These are phyloP conservation scores for Pherbina coryleti DNA, from an alignment of 2,888 invertebrate genomes.

Conservation along the genomic window DNA sequence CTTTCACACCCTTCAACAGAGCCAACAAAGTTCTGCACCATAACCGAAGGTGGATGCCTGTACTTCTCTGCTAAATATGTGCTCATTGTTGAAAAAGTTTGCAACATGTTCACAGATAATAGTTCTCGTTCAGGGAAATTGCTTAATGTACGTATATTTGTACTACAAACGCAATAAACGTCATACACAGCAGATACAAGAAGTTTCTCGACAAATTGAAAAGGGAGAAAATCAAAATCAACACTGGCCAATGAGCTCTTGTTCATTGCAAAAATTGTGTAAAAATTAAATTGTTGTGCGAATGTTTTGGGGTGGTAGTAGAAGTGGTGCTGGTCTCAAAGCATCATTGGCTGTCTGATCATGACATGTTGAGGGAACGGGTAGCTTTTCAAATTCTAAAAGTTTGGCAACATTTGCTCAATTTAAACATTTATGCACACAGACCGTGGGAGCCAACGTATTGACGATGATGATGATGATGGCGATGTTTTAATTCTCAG, in stretches of 20 bases:
- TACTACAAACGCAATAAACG: slow-evolving; percentile 2
- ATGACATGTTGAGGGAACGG: background rate
- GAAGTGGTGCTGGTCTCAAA: background rate
- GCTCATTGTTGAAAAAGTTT: background rate
- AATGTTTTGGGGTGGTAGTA: no score
- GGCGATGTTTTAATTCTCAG: background rate
- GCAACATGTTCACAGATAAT: background rate
- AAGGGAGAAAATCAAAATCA: background rate
- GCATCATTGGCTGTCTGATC: background rate
- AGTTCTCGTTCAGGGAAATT: background rate
- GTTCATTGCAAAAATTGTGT: no score
- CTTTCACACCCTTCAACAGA: background rate
- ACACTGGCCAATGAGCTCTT: background rate
- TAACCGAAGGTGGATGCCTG: no score
- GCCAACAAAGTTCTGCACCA: background rate
- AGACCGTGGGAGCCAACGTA: background rate
- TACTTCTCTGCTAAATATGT: background rate
- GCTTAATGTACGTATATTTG: background rate
- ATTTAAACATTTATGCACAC: background rate
- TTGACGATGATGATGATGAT: background rate
- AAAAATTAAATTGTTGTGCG: background rate
- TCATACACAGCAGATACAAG: background rate
- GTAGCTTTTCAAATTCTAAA: background rate
- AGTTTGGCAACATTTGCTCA: background rate
- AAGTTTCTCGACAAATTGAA: slow-evolving; percentile 3